Evolutionary conservation across 2,113 vertebrate genomes (phyloP).

Genomic region (Paradisaea rubra): DNA sequence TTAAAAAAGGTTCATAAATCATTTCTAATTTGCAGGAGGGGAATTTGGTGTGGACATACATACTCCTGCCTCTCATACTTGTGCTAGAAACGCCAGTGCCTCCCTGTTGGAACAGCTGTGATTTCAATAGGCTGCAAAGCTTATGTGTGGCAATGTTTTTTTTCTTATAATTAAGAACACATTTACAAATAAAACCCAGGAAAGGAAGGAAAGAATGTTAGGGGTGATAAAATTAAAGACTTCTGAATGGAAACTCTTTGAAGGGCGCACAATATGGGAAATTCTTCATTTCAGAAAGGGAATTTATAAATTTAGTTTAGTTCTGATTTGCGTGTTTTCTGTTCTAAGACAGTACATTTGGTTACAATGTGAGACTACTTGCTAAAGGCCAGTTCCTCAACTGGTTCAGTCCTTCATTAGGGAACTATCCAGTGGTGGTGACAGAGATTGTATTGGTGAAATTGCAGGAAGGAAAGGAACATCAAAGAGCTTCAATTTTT

Average conservation of each 20-base stretch:
- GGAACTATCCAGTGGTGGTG: neutral
- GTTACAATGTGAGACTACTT: neutral
- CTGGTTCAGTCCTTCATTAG: neutral
- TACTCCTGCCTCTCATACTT: neutral
- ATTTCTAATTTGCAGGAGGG: neutral
- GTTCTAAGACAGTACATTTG: neutral
- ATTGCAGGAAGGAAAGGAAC: neutral
- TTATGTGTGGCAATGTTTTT: slow-evolving; percentile 49
- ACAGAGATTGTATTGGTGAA: neutral
- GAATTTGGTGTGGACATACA: neutral
- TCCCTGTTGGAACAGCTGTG: neutral
- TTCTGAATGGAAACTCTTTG: slow-evolving; percentile 49
- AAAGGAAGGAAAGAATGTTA: slow-evolving; percentile 61
- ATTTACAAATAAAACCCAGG: slow-evolving; percentile 60
- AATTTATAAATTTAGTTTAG: neutral
- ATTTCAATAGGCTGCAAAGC: neutral
- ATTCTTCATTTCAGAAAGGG: neutral
- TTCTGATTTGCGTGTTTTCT: neutral
- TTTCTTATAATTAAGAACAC: slow-evolving; percentile 66
- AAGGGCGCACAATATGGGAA: slow-evolving; percentile 3
- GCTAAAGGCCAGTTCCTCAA: neutral
- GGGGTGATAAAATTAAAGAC: slow-evolving; percentile 44
- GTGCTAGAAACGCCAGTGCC: neutral
- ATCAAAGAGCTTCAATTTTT: neutral
- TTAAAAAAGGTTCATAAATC: neutral